A percentile compares a stretch with the other conserved stretches of the same genome.
These are phyloP conservation scores for Metopia argyrocephala DNA, from an alignment of 2,888 invertebrate species.

Conservation along the genomic window DNA sequence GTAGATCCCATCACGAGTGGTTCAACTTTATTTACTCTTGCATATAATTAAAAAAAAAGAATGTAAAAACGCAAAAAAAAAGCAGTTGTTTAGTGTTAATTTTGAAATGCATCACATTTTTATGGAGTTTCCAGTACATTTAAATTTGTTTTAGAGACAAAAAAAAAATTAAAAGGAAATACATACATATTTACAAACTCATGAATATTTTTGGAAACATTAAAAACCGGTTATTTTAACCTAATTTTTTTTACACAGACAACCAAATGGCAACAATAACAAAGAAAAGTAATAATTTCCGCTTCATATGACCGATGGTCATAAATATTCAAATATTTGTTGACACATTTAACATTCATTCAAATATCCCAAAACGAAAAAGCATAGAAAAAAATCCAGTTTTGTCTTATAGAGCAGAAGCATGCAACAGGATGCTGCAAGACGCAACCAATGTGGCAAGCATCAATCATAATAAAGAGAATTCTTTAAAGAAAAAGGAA, in stretches of 20 bases:
- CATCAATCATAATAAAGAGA: conserved; percentile 52
- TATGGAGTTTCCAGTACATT: conserved; percentile 56
- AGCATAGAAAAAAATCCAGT: conserved; percentile 41
- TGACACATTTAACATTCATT: no score
- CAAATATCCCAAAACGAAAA: conserved; percentile 30
- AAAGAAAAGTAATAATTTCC: conserved; percentile 73
- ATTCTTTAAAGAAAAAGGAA: no score
- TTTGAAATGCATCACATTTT: conserved; percentile 25
- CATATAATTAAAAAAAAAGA: no score
- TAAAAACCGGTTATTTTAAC: conserved; percentile 57
- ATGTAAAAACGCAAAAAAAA: no score
- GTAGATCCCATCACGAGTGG: no score
- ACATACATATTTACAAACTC: conserved; percentile 19
- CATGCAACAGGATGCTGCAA: conserved; percentile 57
- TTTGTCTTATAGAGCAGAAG: no score
- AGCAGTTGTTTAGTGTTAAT: conserved; percentile 5
- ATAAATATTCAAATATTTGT: conserved; percentile 75
- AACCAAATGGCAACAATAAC: conserved; percentile 7
- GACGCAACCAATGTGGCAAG: conserved; percentile 19
- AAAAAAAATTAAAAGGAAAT: neutral
- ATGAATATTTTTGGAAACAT: neutral
- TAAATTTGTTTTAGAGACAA: neutral
- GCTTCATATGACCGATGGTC: conserved; percentile 76
- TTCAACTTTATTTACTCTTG: no score
- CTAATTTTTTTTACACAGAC: conserved; percentile 32